Percentiles rank a stretch among this genome's conserved stretches.
phyloP scores from a whole-genome alignment of 2,113 vertebrate genomes.

The Triplophysa dalaica region DNA sequence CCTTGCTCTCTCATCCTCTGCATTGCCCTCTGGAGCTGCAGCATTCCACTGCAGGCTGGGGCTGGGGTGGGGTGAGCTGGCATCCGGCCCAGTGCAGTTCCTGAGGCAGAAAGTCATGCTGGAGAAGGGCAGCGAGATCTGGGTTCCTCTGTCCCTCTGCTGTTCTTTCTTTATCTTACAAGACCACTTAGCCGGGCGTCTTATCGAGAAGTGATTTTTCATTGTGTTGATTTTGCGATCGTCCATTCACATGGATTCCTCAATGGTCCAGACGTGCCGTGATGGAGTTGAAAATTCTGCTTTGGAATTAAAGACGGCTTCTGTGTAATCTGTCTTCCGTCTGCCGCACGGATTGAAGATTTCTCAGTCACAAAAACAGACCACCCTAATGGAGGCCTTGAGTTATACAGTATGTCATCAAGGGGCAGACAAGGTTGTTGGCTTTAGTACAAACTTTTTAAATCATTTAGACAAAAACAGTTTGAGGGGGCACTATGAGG shows the following conservation, averaged over 20 bases:
- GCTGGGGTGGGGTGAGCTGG: slow-evolving; percentile 73
- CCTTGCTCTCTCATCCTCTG: slow-evolving; percentile 66
- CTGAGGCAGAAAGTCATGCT: slow-evolving; percentile 25
- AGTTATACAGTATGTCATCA: slow-evolving; percentile 11
- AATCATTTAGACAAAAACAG: background rate
- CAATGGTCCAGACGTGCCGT: background rate
- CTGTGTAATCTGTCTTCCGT: slow-evolving; percentile 42
- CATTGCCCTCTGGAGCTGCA: slow-evolving; percentile 75
- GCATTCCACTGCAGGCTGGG: slow-evolving; percentile 71
- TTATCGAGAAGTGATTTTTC: too few relatives aligned
- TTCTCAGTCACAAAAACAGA: slow-evolving; percentile 54
- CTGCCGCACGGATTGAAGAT: slow-evolving; percentile 53
- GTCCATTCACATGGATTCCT: background rate
- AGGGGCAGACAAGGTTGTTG: slow-evolving; percentile 10
- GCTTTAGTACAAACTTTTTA: slow-evolving; percentile 4
- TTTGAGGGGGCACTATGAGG: background rate
- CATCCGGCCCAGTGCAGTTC: slow-evolving; percentile 59
- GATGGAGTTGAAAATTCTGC: slow-evolving; percentile 11
- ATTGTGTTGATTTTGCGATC: background rate
- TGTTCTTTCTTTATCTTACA: slow-evolving; percentile 7
- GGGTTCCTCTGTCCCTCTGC: slow-evolving; percentile 11
- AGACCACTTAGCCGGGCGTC: background rate
- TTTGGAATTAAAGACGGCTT: background rate
- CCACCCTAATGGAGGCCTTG: slow-evolving; percentile 23
- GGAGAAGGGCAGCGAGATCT: background rate